Evolutionary conservation across 2,797 vertebrate genomes (phyloP).

Genomic region (Enteromius mattozi): DNA sequence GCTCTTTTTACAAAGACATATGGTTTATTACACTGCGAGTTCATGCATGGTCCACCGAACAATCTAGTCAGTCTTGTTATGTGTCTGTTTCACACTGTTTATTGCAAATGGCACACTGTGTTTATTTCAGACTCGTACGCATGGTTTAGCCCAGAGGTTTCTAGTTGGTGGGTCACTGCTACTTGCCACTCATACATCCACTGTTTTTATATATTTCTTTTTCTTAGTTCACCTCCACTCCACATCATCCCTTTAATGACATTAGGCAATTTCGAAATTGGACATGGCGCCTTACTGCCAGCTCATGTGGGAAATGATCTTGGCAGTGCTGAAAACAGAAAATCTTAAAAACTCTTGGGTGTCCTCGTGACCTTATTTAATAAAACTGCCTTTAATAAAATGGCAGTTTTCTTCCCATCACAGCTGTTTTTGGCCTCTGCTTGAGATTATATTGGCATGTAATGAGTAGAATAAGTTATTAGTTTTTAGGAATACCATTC

Average conservation of each 20-base stretch:
- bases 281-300: conserved; percentile 69
- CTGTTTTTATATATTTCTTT: conserved; percentile 68
- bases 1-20: conserved; percentile 39
- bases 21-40: conserved; percentile 41
- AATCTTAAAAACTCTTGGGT: conserved; percentile 42
- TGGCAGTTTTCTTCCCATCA: conserved; percentile 37
- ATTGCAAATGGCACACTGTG: conserved; percentile 25
- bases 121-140: conserved; percentile 34
- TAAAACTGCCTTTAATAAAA: conserved; percentile 27
- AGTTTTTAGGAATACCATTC: background rate
- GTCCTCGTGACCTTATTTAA: conserved; percentile 27
- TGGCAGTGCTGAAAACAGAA: conserved; percentile 47
- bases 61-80: conserved; percentile 28
- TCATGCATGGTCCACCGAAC: conserved; percentile 35
- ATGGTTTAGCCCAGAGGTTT: conserved; percentile 23
- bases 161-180: background rate
- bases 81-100: conserved; percentile 20
- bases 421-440: conserved; percentile 31
- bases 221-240: conserved; percentile 60
- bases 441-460: conserved; percentile 49
- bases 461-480: conserved; percentile 46
- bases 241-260: conserved; percentile 47
- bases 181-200: conserved; percentile 31
- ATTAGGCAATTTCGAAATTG: conserved; percentile 60
- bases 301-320: conserved; percentile 73